phyloP scores from a whole-genome alignment of 2,888 invertebrate species.

The Ormyrus rosae region DNA sequence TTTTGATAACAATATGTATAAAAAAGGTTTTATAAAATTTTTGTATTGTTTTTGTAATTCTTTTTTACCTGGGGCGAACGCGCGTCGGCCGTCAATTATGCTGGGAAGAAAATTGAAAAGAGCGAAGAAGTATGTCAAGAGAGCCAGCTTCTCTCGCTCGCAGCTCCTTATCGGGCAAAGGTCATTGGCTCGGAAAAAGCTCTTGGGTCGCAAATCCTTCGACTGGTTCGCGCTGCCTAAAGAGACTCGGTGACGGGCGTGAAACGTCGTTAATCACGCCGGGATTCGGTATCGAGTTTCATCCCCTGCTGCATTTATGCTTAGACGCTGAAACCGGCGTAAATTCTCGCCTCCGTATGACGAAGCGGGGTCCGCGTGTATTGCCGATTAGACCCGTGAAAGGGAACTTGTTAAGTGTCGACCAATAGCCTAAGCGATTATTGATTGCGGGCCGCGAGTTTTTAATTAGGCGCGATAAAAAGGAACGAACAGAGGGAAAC shows the following conservation, averaged over 20 bases:
- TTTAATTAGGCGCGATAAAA: neutral
- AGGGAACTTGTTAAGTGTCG: constrained; percentile 21
- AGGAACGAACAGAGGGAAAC: neutral
- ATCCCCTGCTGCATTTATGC: constrained; percentile 61
- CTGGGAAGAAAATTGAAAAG: too few species aligned
- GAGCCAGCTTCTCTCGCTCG: constrained; percentile 41
- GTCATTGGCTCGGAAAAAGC: constrained; percentile 69
- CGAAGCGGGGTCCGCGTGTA: neutral
- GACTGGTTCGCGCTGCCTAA: constrained; percentile 24
- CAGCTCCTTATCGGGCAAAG: constrained; percentile 59
- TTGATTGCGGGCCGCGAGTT: neutral
- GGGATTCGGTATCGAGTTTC: constrained; percentile 74
- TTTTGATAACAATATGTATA: too few species aligned
- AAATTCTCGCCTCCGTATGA: constrained; percentile 18
- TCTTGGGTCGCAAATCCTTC: constrained; percentile 69
- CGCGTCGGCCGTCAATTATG: too few species aligned
- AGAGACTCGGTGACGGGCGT: constrained; percentile 62
- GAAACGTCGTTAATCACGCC: constrained; percentile 73
- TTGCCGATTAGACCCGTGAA: neutral
- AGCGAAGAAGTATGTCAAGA: neutral
- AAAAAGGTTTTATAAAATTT: too few species aligned
- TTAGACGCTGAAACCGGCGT: constrained; percentile 13
- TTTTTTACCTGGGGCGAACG: too few species aligned
- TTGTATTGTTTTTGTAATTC: too few species aligned
- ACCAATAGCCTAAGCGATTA: neutral